Evolutionary conservation across 2,113 vertebrate species (phyloP), one percentile per base, ranked within the genome.

Genomic region (Lophius piscatorius): DNA sequence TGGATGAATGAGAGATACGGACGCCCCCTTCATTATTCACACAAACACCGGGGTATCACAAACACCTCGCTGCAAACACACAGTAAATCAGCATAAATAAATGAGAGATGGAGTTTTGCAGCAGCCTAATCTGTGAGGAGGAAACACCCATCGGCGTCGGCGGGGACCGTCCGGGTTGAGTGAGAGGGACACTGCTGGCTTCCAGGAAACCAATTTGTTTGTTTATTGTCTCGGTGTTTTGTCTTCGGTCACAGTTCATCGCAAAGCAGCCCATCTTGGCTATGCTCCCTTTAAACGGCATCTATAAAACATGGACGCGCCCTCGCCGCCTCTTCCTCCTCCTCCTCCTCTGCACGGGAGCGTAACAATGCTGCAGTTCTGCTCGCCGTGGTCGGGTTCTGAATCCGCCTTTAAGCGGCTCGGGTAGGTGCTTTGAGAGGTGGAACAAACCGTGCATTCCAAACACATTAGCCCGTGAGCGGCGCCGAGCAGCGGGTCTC

Each of bases 161-260:
- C 70, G 40, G 26, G 57, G 74, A 82, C 87, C 74, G 80, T 82
- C 78, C 52, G 5, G 0, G 44, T 56, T 33, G 36, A 82, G 73
- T 42, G 78, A 80, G 61, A 33, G 70, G 78, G 83, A 81, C 82
- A 73, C 80, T 51, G 79, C 81, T 85, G 82, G 80, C 82, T 89
- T 82, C 84, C 66, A 85, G 82, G 84, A 89, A 91, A 87, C 78
- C 87, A 88, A 87, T 90, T 88, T 91, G 84, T 88, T 90, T 87
- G 83, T 90, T 90, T 91, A 89, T 89, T 90, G 87, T 87, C 84
- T 90, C 83, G 78, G 72, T 79, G 84, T 91, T 90, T 89, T 87
- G 87, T 87, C 70, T 7, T 57, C 52, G 72, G 88, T 88, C 90
- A 86, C 86, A 88, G 84, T 91, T 88, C 87, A 91, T 85, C 84